Base-by-base conservation (phyloP, 1,140 invertebrate genomes). In the Pseudomyrmex gracilis region DNA sequence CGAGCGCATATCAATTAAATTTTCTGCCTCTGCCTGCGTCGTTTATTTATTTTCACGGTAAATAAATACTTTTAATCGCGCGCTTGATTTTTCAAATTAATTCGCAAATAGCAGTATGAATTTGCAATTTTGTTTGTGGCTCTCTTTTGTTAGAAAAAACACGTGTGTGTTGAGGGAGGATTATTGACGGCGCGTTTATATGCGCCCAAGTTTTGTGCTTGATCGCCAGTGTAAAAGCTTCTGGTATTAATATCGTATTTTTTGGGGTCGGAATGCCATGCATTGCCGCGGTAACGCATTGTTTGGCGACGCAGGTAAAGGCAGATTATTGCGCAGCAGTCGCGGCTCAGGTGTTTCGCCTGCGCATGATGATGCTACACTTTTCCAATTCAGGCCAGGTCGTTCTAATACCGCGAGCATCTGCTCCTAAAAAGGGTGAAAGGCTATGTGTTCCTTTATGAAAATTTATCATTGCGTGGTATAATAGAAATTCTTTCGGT, bases 341-440 rank as follows among this genome's bases (percentile, higher is more conserved):
- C 73, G 73, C 73, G 73, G 60, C 85, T 86, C 85, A 86, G 83
- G 83, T 86, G 85, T 86, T 85, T 53, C 61, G 45, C 68, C n/a
- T 53, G 73, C 70, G 22, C 13, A 7, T 7, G 45, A n/a, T 47
- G 17, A 20, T 58, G 24, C 68, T 53, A 80, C 24, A 76, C 49
- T 73, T 80, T 66, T 57, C 22, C 49, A 47, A 86, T 85, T 67
- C 61, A 55, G 20, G 22, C 61, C 15, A 43, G 66, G 22, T 60
- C 45, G 73, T 55, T 71, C 80, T 86, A 86, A 71, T 68, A 58
- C 51, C 60, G 34, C 34, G 73, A 73, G 55, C 83, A 85, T 85
- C 85, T 85, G 85, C 83, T 55, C 24, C 68, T 85, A 55, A 68
- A 85, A 86, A 49, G 66, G 22, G 51, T 60, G 51, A 80, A 80